Conservation (phyloP, 2,888 invertebrate genomes). For the Macrostomum cliftonense region DNA sequence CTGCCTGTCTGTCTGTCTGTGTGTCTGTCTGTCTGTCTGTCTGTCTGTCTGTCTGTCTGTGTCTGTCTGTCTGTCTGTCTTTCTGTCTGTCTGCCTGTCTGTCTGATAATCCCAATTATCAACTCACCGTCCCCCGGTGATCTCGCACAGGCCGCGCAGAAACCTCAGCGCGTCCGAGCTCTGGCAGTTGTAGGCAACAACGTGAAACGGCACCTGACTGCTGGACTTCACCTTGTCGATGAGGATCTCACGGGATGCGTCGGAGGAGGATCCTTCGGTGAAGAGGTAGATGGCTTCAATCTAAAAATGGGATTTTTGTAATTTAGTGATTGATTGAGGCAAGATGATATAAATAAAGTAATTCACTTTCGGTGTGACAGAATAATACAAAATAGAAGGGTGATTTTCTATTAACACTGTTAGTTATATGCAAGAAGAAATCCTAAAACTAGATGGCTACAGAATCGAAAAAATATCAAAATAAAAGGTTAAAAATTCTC, state of each 20-base stretch:
- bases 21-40: not conserved
- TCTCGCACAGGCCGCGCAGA: slow-evolving; percentile 22
- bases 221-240: slow-evolving; percentile 26
- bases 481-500: no score
- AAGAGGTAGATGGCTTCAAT: slow-evolving; percentile 33
- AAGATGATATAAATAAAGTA: no score
- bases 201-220: slow-evolving; percentile 24
- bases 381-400: no score
- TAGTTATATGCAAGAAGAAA: no score
- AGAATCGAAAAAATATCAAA: no score
- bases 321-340: no score
- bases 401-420: no score
- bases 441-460: no score
- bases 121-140: slow-evolving; percentile 28
- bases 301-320: slow-evolving; percentile 17
- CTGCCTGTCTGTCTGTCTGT: no score
- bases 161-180: slow-evolving; percentile 25
- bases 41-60: not conserved
- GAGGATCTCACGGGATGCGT: slow-evolving; percentile 27
- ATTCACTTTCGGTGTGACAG: no score
- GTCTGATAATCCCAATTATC: no score
- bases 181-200: slow-evolving; percentile 33
- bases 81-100: not conserved
- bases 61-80: not conserved
- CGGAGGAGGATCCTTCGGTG: slow-evolving; percentile 30